Evolutionary conservation across 2,888 invertebrate genomes (phyloP).

Genomic region (Xylocampa areola): DNA sequence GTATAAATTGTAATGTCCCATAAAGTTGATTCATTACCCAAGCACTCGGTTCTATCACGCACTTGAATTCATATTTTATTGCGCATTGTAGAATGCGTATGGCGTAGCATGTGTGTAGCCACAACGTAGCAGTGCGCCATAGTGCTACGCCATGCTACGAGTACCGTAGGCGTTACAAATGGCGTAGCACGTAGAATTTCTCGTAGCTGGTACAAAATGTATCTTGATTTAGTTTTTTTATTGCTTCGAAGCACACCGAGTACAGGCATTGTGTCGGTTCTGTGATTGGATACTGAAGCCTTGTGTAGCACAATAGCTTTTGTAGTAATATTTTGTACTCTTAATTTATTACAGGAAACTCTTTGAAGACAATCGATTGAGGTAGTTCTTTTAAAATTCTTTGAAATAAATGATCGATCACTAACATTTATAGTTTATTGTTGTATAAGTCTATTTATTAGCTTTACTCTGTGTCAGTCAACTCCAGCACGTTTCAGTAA

Average conservation of each 20-base stretch:
- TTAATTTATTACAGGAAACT: constrained; percentile 36
- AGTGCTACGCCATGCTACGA: constrained; percentile 38
- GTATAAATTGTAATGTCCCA: constrained; percentile 42
- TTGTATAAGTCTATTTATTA: constrained; percentile 10
- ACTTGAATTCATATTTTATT: constrained; percentile 29
- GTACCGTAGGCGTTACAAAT: constrained; percentile 46
- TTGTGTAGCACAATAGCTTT: constrained; percentile 32
- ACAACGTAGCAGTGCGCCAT: constrained; percentile 38
- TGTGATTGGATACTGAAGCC: constrained; percentile 49
- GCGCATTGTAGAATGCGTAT: not conserved
- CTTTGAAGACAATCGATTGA: constrained; percentile 14
- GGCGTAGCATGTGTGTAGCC: constrained; percentile 28
- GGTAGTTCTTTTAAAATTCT: constrained; percentile 17
- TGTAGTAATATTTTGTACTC: constrained; percentile 44
- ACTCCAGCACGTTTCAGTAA: constrained; percentile 14
- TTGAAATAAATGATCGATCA: constrained; percentile 8
- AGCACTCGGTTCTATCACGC: constrained; percentile 28
- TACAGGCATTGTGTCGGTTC: constrained; percentile 40
- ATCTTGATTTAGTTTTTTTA: constrained; percentile 34
- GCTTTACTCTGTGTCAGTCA: not conserved
- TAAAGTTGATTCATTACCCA: constrained; percentile 43
- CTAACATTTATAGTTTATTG: constrained; percentile 21
- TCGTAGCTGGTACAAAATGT: constrained; percentile 32
- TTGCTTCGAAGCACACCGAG: constrained; percentile 26
- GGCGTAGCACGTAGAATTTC: constrained; percentile 37